phyloP scores from a whole-genome alignment of 2,888 invertebrate genomes.

The Strigamia crassipes region DNA sequence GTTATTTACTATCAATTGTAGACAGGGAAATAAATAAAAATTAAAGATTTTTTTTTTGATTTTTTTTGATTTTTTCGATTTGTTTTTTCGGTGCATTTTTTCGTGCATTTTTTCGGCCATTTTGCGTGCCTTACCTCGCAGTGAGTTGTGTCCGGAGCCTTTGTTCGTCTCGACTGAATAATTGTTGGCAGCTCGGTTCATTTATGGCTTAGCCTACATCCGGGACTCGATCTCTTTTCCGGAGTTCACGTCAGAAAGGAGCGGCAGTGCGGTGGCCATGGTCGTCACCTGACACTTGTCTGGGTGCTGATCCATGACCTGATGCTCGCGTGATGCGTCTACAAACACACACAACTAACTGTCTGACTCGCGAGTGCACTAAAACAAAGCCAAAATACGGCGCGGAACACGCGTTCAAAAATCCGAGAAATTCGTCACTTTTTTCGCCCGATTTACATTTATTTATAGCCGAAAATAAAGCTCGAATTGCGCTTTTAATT shows the following conservation, averaged over 20 bases:
- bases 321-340: not conserved
- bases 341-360: no score
- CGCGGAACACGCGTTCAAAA: no score
- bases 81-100: no score
- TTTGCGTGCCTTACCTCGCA: not conserved
- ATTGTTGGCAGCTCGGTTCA: not conserved
- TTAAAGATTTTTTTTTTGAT: no score
- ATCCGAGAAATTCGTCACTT: no score
- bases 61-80: no score
- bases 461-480: no score
- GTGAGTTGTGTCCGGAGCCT: not conserved
- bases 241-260: conserved; percentile 23
- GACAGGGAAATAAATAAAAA: no score
- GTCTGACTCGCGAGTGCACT: not conserved
- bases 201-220: conserved; percentile 30
- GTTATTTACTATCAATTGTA: not conserved
- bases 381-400: conserved; percentile 11
- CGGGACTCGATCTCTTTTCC: conserved; percentile 16
- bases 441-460: no score
- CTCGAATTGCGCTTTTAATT: no score
- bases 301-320: conserved; percentile 18
- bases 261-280: not conserved
- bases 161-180: conserved; percentile 25
- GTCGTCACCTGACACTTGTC: conserved; percentile 12
- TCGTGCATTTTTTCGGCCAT: no score